Conservation (phyloP, 2,888 invertebrate genomes). For the Drosophila picticornis region DNA sequence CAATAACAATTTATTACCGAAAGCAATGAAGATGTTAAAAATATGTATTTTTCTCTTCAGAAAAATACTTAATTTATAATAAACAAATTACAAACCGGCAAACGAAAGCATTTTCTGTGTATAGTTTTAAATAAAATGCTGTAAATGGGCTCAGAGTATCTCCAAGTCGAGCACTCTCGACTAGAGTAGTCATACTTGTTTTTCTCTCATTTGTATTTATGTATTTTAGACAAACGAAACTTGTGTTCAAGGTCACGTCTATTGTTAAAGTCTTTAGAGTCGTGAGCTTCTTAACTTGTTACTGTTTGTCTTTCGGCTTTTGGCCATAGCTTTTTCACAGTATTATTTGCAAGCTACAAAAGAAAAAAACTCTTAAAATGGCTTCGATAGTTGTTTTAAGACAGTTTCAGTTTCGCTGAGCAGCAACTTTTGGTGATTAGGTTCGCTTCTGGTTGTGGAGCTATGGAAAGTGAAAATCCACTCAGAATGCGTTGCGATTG, state of each 20-base stretch:
- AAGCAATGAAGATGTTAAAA: not conserved
- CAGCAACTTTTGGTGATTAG: conserved; percentile 30
- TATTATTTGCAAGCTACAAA: conserved; percentile 32
- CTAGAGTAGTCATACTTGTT: conserved; percentile 12
- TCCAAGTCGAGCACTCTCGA: not conserved
- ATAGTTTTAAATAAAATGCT: not conserved
- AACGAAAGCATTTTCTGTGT: not conserved
- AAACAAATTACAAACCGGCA: not conserved
- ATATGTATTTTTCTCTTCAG: not conserved
- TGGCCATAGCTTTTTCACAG: conserved; percentile 38
- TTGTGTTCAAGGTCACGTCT: conserved; percentile 72
- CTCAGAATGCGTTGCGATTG: conserved; percentile 26
- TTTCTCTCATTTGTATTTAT: conserved; percentile 13
- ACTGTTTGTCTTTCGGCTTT: conserved; percentile 58
- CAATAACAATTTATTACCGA: not conserved
- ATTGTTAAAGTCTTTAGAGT: conserved; percentile 58
- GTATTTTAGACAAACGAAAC: conserved; percentile 38
- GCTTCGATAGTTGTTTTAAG: conserved; percentile 10
- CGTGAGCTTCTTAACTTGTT: conserved; percentile 74
- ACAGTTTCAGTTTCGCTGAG: conserved; percentile 41
- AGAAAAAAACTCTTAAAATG: conserved; percentile 34
- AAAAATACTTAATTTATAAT: not conserved
- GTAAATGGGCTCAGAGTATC: not conserved
- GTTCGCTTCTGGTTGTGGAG: conserved; percentile 25
- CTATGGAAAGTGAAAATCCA: conserved; percentile 56